A percentile compares a stretch with the other conserved stretches of the same genome.
These are phyloP conservation scores for Bradypus variegatus DNA, from an alignment of 2,797 vertebrate genomes.

Conservation along the genomic window DNA sequence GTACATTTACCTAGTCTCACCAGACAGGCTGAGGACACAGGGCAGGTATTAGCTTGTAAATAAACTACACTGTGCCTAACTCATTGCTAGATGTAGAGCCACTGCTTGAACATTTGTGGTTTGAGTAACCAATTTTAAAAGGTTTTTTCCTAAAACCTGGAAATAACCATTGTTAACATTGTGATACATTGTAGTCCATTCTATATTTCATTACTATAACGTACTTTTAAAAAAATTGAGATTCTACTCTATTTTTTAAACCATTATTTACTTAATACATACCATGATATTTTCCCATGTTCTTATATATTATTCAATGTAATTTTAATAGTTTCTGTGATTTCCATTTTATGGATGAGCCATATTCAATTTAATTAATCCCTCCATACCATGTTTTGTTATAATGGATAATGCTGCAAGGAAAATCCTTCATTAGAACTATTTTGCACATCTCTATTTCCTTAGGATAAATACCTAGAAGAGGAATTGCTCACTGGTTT, in stretches of 20 bases:
- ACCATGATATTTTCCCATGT: slow-evolving; percentile 19
- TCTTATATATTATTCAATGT: slow-evolving; percentile 49
- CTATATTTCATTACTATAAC: not conserved
- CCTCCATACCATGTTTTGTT: slow-evolving; percentile 37
- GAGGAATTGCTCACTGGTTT: slow-evolving; percentile 4
- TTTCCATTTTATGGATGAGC: slow-evolving; percentile 47
- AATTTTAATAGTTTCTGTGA: slow-evolving; percentile 52
- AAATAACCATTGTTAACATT: not conserved
- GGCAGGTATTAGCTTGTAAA: no score
- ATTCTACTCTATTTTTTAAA: slow-evolving; percentile 27
- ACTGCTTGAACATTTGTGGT: not conserved
- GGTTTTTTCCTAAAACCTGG: slow-evolving; percentile 2
- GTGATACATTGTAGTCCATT: not conserved
- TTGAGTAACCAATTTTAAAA: not conserved
- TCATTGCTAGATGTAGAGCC: rapidly evolving
- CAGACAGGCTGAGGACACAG: not conserved
- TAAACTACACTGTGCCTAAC: rapidly evolving
- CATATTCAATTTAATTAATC: slow-evolving; percentile 55
- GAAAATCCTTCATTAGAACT: slow-evolving; percentile 43
- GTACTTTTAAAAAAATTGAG: not conserved
- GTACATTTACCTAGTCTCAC: not conserved
- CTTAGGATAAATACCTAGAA: slow-evolving; percentile 44
- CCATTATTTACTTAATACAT: slow-evolving; percentile 35
- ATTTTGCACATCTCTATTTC: slow-evolving; percentile 36
- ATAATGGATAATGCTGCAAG: slow-evolving; percentile 50